A percentile compares a stretch with the other conserved stretches of the same genome.
Conservation (phyloP, 2,888 invertebrate genomes). For the Nezara viridula region DNA sequence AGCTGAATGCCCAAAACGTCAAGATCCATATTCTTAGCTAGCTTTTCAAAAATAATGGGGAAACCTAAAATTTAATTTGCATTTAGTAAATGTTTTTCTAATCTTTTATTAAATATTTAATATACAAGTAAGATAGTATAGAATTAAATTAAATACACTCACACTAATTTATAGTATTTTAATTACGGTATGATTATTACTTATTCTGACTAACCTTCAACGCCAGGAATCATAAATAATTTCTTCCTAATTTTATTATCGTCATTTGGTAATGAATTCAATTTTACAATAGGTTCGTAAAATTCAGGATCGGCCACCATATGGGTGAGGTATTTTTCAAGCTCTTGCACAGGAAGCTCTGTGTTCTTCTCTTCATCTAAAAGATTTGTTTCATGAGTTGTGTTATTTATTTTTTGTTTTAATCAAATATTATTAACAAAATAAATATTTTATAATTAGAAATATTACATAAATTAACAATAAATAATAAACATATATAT, state of each 20-base stretch:
- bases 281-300: conserved; percentile 69
- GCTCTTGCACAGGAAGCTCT: neutral
- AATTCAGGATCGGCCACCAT: conserved; percentile 58
- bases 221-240: no score
- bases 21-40: no score
- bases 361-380: neutral
- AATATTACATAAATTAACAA: neutral
- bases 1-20: conserved; percentile 75
- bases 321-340: conserved; percentile 44
- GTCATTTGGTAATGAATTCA: conserved; percentile 70
- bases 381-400: neutral
- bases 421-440: neutral
- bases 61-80: conserved; percentile 68
- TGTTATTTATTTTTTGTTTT: neutral
- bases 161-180: neutral
- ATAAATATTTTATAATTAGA: neutral
- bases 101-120: neutral
- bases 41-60: no score
- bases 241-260: no score
- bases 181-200: neutral
- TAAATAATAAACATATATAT: no score
- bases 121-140: no score
- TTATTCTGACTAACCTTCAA: no score
- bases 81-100: neutral
- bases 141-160: no score